Conservation (phyloP, 1,140 invertebrate genomes). For the Drosophila lacertosa region DNA sequence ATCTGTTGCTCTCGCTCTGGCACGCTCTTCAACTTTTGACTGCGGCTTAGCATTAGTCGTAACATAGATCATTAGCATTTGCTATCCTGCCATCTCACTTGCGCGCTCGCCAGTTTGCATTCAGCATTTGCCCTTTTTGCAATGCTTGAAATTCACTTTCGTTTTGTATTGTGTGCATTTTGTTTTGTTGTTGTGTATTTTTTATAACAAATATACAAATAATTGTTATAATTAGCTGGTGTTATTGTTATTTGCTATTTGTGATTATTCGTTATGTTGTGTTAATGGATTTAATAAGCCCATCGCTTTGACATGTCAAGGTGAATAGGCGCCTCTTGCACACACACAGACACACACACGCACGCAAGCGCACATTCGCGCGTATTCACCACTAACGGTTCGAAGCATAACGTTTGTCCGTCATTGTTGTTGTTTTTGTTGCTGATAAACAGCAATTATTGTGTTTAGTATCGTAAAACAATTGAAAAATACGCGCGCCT, state of each 20-base stretch:
- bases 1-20: conserved; percentile 5
- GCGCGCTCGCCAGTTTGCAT: neutral
- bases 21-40: conserved; percentile 14
- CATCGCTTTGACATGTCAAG: conserved; percentile 65
- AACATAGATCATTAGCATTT: conserved; percentile 19
- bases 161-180: conserved; percentile 36
- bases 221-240: conserved; percentile 65
- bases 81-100: conserved; percentile 15
- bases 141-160: conserved; percentile 70
- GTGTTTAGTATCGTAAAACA: conserved; percentile 52
- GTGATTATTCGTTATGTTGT: conserved; percentile 36
- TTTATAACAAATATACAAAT: conserved; percentile 41
- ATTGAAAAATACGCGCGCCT: conserved; percentile 58
- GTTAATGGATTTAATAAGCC: conserved; percentile 66
- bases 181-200: conserved; percentile 19
- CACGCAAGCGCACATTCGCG: neutral
- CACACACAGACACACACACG: conserved; percentile 24
- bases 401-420: conserved; percentile 37
- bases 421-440: conserved; percentile 45
- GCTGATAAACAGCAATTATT: conserved; percentile 60
- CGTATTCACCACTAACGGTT: neutral
- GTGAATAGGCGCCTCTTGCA: conserved; percentile 47
- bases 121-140: conserved; percentile 17
- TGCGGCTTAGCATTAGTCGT: conserved; percentile 11
- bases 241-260: conserved; percentile 18